phyloP scores from a whole-genome alignment of 2,797 vertebrate genomes.

The Sebastes melanostomus region DNA sequence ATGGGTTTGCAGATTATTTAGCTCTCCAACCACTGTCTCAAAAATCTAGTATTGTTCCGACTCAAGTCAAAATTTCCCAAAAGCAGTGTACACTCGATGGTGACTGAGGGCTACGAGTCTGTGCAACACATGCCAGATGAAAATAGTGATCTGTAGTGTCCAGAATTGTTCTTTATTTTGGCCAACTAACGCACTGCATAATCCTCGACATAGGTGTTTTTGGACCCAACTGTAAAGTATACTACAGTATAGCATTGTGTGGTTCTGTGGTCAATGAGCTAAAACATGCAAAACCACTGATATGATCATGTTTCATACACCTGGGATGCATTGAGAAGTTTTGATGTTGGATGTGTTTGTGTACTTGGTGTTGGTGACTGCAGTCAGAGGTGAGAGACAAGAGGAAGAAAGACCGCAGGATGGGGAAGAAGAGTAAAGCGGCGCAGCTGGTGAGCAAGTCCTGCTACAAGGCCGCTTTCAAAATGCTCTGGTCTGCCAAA shows the following conservation, averaged over 20 bases:
- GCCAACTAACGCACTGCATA: too few relatives aligned
- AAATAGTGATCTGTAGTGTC: neutral
- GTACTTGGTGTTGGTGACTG: neutral
- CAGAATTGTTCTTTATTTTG: neutral
- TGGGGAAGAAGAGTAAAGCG: slow-evolving; percentile 73
- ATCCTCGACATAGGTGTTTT: neutral
- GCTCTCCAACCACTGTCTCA: neutral
- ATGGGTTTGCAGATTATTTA: neutral
- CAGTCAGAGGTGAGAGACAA: slow-evolving; percentile 34
- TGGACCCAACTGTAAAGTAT: neutral
- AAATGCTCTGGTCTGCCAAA: slow-evolving; percentile 71
- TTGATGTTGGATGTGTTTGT: neutral
- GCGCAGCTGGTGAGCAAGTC: slow-evolving; percentile 70
- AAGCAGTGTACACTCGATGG: neutral
- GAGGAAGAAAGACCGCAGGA: slow-evolving; percentile 34
- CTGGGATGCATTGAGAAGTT: neutral
- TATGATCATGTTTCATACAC: neutral
- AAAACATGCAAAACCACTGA: neutral
- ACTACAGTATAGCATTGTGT: neutral
- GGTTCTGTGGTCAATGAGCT: too few relatives aligned
- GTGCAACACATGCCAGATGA: neutral
- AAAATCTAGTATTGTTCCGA: neutral
- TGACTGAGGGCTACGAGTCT: neutral
- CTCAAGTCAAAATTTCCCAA: neutral
- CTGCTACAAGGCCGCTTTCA: slow-evolving; percentile 69